Conservation (phyloP, 2,113 vertebrate species). For the Amazona guildingii region DNA sequence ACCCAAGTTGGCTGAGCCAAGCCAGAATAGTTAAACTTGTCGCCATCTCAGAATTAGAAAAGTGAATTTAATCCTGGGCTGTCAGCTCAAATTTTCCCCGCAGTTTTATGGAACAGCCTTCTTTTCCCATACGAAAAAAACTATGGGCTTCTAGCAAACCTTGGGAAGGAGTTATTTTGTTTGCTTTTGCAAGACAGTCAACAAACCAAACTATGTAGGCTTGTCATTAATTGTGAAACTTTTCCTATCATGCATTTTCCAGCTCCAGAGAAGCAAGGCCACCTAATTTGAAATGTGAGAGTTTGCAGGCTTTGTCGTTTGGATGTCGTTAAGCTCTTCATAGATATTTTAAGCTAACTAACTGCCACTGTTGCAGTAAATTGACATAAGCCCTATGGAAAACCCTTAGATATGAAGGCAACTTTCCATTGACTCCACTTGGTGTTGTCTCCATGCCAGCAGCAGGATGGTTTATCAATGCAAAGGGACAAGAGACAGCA, state of each 20-base stretch:
- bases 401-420: neutral
- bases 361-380: neutral
- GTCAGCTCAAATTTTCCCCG: constrained; percentile 46
- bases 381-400: neutral
- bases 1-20: constrained; percentile 20
- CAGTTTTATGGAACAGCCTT: neutral
- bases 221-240: constrained; percentile 30
- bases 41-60: constrained; percentile 21
- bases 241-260: neutral
- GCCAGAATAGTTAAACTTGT: constrained; percentile 47
- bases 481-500: neutral
- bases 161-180: constrained; percentile 23
- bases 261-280: neutral
- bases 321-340: neutral
- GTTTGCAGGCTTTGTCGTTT: neutral
- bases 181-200: constrained; percentile 49
- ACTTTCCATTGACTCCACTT: neutral
- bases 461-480: neutral
- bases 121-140: constrained; percentile 53
- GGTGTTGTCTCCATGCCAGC: neutral
- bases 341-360: neutral
- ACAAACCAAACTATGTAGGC: constrained; percentile 51
- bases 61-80: constrained; percentile 44
- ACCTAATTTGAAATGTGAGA: neutral
- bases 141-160: neutral